Percentiles rank a stretch among this genome's conserved stretches.
These are phyloP conservation scores for Lycophotia porphyrea DNA, from an alignment of 2,888 invertebrate genomes.

Conservation along the genomic window DNA sequence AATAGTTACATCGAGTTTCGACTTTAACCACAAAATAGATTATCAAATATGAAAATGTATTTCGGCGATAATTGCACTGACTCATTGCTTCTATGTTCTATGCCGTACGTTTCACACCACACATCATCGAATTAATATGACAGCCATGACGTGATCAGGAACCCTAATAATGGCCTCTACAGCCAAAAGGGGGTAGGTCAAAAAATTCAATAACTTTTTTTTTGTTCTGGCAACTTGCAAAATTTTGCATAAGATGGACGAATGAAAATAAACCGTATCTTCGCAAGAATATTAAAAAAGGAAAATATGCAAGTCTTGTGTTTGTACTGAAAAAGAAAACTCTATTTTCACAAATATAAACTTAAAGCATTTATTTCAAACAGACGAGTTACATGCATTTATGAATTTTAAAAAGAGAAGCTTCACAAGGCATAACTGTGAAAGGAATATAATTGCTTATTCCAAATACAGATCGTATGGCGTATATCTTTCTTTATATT, in stretches of 20 bases:
- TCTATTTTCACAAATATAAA: neutral
- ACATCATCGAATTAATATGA: constrained; percentile 33
- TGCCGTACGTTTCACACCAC: constrained; percentile 25
- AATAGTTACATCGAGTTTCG: constrained; percentile 12
- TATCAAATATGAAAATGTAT: constrained; percentile 48
- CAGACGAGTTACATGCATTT: neutral
- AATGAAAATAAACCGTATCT: neutral
- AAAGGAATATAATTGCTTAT: neutral
- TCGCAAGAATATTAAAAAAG: neutral
- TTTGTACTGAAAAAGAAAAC: neutral
- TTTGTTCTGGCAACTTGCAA: neutral
- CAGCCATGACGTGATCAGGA: constrained; percentile 37
- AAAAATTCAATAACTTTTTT: neutral
- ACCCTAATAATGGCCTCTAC: neutral
- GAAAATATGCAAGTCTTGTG: neutral
- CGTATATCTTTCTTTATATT: neutral
- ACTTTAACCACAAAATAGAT: neutral
- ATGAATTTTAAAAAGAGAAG: neutral
- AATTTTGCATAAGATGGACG: neutral
- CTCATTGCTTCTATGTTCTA: constrained; percentile 12
- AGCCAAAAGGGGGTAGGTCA: neutral
- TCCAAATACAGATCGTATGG: neutral
- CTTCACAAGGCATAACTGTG: neutral
- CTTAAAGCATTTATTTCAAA: neutral
- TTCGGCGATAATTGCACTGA: constrained; percentile 16